Percentiles rank a stretch among this genome's conserved stretches.
phyloP scores from a whole-genome alignment of 2,888 invertebrate species.

The Leptopilina myrica region DNA sequence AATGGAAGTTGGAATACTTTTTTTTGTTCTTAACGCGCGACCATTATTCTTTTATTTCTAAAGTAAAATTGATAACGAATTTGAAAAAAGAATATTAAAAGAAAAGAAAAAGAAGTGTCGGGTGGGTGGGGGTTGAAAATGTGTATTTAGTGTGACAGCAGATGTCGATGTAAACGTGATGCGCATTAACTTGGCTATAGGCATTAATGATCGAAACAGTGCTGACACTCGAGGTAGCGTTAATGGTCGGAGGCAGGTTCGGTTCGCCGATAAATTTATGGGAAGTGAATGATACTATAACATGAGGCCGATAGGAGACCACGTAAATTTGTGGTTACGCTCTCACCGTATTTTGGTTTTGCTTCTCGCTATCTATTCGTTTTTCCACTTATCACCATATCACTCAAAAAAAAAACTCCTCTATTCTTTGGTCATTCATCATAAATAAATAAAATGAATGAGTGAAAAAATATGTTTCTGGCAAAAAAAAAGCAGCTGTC shows the following conservation, averaged over 20 bases:
- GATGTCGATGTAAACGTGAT: slow-evolving; percentile 11
- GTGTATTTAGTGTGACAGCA: not conserved
- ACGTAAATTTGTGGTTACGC: slow-evolving; percentile 7
- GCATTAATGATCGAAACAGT: slow-evolving; percentile 35
- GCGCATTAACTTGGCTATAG: slow-evolving; percentile 1
- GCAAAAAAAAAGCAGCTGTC: too few relatives aligned
- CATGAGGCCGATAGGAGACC: slow-evolving; percentile 13
- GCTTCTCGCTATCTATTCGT: not conserved
- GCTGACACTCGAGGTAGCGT: slow-evolving; percentile 25
- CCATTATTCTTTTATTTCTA: slow-evolving; percentile 4
- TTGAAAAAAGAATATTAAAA: not conserved
- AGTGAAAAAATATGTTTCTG: too few relatives aligned
- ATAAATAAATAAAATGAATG: not conserved
- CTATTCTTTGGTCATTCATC: not conserved
- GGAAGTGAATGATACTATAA: slow-evolving; percentile 25
- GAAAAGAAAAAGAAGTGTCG: not conserved
- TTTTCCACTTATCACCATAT: slow-evolving; percentile 6
- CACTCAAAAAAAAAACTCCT: not conserved
- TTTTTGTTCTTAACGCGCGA: not conserved
- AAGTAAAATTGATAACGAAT: not conserved
- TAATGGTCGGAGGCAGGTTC: slow-evolving; percentile 9
- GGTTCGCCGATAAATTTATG: slow-evolving; percentile 25
- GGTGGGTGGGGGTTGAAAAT: not conserved
- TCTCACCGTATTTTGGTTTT: slow-evolving; percentile 17
- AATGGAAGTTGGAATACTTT: not conserved